These are phyloP conservation scores for Mesembrinibis cayennensis DNA, from an alignment of 2,113 vertebrate species.

Conservation along the genomic window DNA sequence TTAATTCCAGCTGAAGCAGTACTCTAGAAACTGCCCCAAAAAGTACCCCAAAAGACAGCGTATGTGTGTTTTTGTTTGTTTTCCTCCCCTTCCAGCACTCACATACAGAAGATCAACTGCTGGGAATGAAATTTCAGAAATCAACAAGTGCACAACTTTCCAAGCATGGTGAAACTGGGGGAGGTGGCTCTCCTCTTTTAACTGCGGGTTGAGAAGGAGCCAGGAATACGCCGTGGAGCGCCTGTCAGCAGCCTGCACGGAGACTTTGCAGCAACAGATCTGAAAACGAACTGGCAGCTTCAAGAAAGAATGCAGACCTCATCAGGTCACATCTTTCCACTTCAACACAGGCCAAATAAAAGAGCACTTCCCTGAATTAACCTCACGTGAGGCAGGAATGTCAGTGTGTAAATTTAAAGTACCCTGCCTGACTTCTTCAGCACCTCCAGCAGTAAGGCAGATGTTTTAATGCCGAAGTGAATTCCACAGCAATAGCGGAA, in stretches of 20 bases:
- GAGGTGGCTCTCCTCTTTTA: neutral
- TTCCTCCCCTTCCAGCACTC: neutral
- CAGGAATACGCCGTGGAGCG: neutral
- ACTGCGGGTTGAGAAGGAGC: neutral
- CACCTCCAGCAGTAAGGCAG: conserved; percentile 1
- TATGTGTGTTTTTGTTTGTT: neutral
- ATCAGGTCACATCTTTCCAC: conserved; percentile 42
- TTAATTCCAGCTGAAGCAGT: neutral
- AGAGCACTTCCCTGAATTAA: conserved; percentile 52
- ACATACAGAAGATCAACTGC: neutral
- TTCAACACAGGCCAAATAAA: conserved; percentile 28
- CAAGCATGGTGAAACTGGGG: neutral
- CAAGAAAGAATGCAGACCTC: conserved; percentile 46
- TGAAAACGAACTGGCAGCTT: neutral
- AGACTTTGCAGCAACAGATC: conserved; percentile 24
- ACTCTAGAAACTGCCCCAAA: neutral
- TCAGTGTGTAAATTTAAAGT: conserved; percentile 19
- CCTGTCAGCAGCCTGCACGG: neutral
- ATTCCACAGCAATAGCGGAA: neutral
- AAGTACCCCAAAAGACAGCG: neutral
- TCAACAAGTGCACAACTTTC: neutral
- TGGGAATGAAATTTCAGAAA: neutral
- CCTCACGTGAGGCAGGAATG: conserved; percentile 35
- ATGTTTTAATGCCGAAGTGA: conserved; percentile 14
- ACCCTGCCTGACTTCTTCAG: conserved; percentile 6